Evolutionary conservation across 1,140 invertebrate genomes (phyloP).

Genomic region (Macrotrachela quadricornifera): DNA sequence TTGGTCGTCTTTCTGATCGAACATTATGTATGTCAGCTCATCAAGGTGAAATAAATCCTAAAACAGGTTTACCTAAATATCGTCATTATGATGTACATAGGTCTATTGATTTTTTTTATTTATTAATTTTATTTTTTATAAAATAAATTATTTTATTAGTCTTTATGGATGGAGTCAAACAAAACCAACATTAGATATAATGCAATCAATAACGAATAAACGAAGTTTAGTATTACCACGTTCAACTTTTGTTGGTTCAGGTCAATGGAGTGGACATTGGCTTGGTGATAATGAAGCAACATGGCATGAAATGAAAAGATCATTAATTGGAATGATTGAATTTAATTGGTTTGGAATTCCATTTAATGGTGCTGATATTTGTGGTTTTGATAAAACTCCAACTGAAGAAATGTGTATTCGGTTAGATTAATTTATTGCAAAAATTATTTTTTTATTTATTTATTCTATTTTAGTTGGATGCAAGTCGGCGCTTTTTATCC

Average conservation of each 20-base stretch:
- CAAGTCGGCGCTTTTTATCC: constrained; percentile 37
- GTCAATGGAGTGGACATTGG: constrained; percentile 68
- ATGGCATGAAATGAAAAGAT: constrained; percentile 22
- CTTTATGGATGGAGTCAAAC: constrained; percentile 12
- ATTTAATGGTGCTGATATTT: constrained; percentile 67
- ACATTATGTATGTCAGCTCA: constrained; percentile 21
- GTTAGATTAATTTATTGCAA: too few species aligned
- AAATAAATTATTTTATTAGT: too few species aligned
- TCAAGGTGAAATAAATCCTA: constrained; percentile 36
- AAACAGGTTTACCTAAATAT: constrained; percentile 31
- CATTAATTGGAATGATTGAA: constrained; percentile 14
- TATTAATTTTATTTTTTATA: not conserved
- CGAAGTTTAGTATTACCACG: constrained; percentile 59
- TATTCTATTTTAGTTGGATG: constrained; percentile 31
- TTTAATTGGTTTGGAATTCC: constrained; percentile 24
- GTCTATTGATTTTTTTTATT: not conserved
- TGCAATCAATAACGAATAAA: constrained; percentile 14
- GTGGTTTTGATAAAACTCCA: constrained; percentile 58
- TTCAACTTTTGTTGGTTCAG: constrained; percentile 55
- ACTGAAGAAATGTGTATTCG: constrained; percentile 36
- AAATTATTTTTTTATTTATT: too few species aligned
- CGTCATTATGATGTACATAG: constrained; percentile 8
- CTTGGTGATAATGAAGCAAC: constrained; percentile 39
- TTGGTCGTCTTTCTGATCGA: constrained; percentile 15
- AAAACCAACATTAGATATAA: constrained; percentile 30